Conservation (phyloP, 2,888 invertebrate species). For the Drosophila nr. fundita region DNA sequence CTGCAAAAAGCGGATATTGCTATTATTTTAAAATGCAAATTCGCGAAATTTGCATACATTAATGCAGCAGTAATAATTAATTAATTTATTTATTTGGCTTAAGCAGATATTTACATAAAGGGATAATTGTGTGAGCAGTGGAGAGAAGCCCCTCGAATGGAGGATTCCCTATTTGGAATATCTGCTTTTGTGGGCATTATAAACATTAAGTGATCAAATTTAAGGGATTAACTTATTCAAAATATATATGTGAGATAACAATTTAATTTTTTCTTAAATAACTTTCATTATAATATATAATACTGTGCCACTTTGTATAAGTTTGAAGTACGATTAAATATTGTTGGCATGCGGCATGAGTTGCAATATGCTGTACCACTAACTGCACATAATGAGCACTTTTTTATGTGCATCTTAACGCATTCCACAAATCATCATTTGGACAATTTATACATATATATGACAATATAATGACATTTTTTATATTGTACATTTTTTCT, state of each 20-base stretch:
- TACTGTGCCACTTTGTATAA: background rate
- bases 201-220: background rate
- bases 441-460: slow-evolving; percentile 6
- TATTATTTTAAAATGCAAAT: slow-evolving; percentile 13
- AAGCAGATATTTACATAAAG: slow-evolving; percentile 19
- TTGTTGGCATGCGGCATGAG: slow-evolving; percentile 24
- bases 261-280: background rate
- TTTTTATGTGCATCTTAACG: slow-evolving; percentile 20
- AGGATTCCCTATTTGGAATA: background rate
- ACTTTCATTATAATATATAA: background rate
- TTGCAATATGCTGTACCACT: slow-evolving; percentile 29
- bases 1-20: background rate
- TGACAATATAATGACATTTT: slow-evolving; percentile 30
- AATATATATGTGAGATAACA: background rate
- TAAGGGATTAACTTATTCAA: no score
- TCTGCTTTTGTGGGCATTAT: background rate
- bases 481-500: slow-evolving; percentile 3
- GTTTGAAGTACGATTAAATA: background rate
- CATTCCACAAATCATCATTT: slow-evolving; percentile 54
- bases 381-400: slow-evolving; percentile 33
- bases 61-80: slow-evolving; percentile 32
- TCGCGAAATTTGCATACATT: slow-evolving; percentile 35
- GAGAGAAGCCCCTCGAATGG: background rate
- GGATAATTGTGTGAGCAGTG: background rate
- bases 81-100: slow-evolving; percentile 9